These are phyloP conservation scores for Nineta flava DNA, from an alignment of 2,888 invertebrate species.

Conservation along the genomic window DNA sequence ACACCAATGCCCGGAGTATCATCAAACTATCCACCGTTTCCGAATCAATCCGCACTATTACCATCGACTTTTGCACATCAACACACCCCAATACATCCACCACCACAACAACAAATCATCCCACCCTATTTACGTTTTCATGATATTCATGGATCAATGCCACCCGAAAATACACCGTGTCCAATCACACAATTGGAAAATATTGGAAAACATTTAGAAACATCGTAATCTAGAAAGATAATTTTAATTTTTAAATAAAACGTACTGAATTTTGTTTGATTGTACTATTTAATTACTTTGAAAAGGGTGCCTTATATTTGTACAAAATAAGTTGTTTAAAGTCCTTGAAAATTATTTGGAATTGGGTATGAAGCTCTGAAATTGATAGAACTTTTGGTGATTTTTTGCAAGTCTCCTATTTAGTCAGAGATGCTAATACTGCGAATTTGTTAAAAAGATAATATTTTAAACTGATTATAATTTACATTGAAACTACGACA, in stretches of 20 bases:
- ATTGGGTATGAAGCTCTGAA: no score
- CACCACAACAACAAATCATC: constrained; percentile 16
- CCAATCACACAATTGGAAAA: constrained; percentile 26
- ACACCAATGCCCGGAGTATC: constrained; percentile 9
- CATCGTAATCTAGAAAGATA: constrained; percentile 15
- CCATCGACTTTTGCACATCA: neutral
- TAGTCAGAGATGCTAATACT: no score
- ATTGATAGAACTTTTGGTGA: no score
- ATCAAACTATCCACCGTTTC: constrained; percentile 7
- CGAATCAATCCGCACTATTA: neutral
- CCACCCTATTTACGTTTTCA: constrained; percentile 10
- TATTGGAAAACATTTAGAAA: constrained; percentile 27
- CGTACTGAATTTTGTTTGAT: constrained; percentile 2
- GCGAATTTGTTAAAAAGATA: no score
- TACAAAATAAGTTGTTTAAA: no score
- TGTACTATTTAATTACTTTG: no score
- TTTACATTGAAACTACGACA: no score
- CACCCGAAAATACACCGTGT: constrained; percentile 20
- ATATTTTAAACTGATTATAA: no score
- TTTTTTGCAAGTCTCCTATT: no score
- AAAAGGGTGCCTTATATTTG: no score
- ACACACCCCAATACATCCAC: constrained; percentile 8
- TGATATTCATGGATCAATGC: constrained; percentile 19
- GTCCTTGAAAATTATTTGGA: no score
- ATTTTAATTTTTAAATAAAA: neutral